Percentiles rank a stretch among this genome's conserved stretches.
Conservation (phyloP, 1,140 invertebrate species). For the Brachionus koreanus region DNA sequence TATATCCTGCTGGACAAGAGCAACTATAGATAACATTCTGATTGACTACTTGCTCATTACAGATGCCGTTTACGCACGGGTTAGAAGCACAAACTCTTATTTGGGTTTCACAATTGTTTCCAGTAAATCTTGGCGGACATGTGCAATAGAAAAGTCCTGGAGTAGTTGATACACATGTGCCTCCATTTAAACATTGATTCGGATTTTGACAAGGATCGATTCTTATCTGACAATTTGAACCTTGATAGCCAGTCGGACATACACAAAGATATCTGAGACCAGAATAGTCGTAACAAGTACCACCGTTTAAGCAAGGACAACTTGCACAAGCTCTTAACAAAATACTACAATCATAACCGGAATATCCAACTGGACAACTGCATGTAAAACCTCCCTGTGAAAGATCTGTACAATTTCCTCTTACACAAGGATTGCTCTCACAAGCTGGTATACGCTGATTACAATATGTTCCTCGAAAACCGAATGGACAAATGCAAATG, state of each 20-base stretch:
- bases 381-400: conserved; percentile 46
- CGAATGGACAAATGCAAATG: conserved; percentile 13
- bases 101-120: conserved; percentile 46
- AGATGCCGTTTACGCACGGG: conserved; percentile 46
- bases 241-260: conserved; percentile 77
- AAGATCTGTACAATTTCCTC: conserved; percentile 41
- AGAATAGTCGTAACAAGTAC: conserved; percentile 58
- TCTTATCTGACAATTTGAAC: conserved; percentile 32
- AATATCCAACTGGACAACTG: conserved; percentile 49
- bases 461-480: conserved; percentile 45
- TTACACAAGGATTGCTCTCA: conserved; percentile 64
- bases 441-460: conserved; percentile 63
- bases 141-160: conserved; percentile 45
- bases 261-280: conserved; percentile 70
- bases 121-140: conserved; percentile 45
- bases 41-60: conserved; percentile 46
- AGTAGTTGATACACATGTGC: conserved; percentile 47
- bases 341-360: conserved; percentile 48
- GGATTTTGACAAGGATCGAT: conserved; percentile 42
- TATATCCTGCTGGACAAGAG: conserved; percentile 48
- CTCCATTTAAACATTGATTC: conserved; percentile 49
- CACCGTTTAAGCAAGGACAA: conserved; percentile 59
- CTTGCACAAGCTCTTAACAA: conserved; percentile 60
- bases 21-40: conserved; percentile 47
- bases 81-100: conserved; percentile 37